phyloP scores from a whole-genome alignment of 2,888 invertebrate genomes.

The Marasmarcha lunaedactyla region DNA sequence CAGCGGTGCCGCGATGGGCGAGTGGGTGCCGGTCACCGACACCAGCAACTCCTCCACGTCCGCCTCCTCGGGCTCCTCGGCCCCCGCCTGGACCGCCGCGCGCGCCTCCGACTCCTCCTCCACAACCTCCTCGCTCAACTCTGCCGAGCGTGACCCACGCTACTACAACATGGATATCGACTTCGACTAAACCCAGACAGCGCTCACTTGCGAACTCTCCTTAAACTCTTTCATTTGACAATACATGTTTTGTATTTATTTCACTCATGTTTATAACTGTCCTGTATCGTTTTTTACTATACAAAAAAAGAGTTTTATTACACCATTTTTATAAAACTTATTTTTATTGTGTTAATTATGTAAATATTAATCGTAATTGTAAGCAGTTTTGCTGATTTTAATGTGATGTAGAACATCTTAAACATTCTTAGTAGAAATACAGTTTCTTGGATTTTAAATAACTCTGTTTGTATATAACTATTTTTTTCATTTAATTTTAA shows the following conservation, averaged over 20 bases:
- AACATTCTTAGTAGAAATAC: no score
- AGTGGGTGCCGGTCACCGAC: neutral
- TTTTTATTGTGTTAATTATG: slow-evolving; percentile 46
- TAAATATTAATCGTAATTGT: slow-evolving; percentile 46
- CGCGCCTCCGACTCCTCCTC: slow-evolving; percentile 20
- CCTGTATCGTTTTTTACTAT: no score
- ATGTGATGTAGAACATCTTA: no score
- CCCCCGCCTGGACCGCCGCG: slow-evolving; percentile 21
- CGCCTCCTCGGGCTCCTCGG: slow-evolving; percentile 16
- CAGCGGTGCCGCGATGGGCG: neutral
- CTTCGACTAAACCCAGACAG: slow-evolving; percentile 35
- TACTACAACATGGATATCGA: slow-evolving; percentile 60
- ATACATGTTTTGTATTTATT: no score
- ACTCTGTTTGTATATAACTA: no score
- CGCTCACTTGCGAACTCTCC: no score
- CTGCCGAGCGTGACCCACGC: slow-evolving; percentile 24
- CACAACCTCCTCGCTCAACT: slow-evolving; percentile 17
- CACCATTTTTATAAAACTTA: neutral
- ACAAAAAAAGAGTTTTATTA: no score
- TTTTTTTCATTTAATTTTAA: no score
- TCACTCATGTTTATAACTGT: no score
- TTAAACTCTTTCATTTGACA: no score
- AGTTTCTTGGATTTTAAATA: no score
- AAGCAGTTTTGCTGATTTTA: slow-evolving; percentile 29
- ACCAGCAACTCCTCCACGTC: slow-evolving; percentile 20